These are phyloP conservation scores for Pollimyrus isidori DNA, from an alignment of 2,113 vertebrate genomes.

Conservation along the genomic window DNA sequence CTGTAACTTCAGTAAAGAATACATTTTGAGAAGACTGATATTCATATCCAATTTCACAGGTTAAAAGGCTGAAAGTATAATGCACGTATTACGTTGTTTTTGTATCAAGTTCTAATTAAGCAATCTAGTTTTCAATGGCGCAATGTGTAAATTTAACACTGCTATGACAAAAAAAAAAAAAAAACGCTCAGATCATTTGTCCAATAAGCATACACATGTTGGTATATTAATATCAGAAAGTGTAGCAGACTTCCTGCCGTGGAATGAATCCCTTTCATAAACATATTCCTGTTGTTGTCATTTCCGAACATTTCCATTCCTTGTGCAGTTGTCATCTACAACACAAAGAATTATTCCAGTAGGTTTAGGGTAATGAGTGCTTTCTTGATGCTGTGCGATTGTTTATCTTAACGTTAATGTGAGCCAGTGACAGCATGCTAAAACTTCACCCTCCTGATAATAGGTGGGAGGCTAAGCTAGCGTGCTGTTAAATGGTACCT, in stretches of 20 bases:
- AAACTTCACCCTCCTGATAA: background rate
- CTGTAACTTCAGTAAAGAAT: background rate
- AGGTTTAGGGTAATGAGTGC: background rate
- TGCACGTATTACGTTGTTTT: background rate
- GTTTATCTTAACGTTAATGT: background rate
- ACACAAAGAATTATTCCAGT: slow-evolving; percentile 25
- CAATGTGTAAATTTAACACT: background rate
- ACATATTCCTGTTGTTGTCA: slow-evolving; percentile 47
- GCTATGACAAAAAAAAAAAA: background rate
- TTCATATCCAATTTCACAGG: background rate
- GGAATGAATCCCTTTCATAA: slow-evolving; percentile 41
- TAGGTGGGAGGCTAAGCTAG: background rate
- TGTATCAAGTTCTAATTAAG: background rate
- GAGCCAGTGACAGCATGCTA: background rate
- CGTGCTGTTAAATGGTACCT: background rate
- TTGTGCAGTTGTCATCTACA: slow-evolving; percentile 12
- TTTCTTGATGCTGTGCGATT: background rate
- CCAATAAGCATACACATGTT: background rate
- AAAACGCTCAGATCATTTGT: background rate
- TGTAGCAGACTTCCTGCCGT: slow-evolving; percentile 39
- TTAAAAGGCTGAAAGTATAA: background rate
- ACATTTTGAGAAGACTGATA: background rate
- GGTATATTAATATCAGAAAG: background rate
- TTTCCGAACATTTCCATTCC: slow-evolving; percentile 45
- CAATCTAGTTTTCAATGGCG: background rate